A percentile compares a stretch with the other conserved stretches of the same genome.
phyloP scores from a whole-genome alignment of 2,797 vertebrate species.

The Muscicapa striata region DNA sequence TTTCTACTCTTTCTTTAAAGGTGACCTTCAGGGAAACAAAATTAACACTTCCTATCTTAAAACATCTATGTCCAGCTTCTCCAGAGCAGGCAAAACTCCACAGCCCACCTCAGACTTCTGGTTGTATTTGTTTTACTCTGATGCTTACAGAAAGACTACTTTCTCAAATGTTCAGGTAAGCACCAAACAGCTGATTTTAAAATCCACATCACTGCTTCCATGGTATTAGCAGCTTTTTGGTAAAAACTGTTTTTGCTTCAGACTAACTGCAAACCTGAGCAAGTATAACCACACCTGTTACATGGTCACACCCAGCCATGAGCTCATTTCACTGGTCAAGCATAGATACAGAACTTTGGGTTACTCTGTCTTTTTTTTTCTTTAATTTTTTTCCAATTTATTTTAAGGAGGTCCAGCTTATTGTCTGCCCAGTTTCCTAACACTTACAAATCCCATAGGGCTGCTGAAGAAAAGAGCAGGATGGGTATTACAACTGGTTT shows the following conservation, averaged over 20 bases:
- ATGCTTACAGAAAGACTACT: background rate
- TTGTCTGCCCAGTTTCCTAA: background rate
- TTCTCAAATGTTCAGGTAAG: background rate
- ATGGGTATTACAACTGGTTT: background rate
- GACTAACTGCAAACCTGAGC: background rate
- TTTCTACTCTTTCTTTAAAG: background rate
- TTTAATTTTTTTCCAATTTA: background rate
- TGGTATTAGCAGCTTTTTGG: background rate
- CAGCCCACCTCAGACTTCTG: background rate
- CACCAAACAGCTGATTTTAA: background rate
- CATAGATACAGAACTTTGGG: background rate
- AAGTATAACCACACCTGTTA: background rate
- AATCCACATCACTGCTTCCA: background rate
- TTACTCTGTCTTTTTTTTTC: background rate
- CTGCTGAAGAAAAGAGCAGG: background rate
- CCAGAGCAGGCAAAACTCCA: background rate
- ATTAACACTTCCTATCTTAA: background rate
- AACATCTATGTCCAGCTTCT: background rate
- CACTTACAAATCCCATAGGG: background rate
- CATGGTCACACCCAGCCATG: background rate
- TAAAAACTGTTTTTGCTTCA: background rate
- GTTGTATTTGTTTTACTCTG: background rate
- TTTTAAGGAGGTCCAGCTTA: background rate
- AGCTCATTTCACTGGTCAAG: background rate
- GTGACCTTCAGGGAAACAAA: background rate